Base-by-base conservation (phyloP, 2,888 invertebrate species). In the Drosophila emarginata region DNA sequence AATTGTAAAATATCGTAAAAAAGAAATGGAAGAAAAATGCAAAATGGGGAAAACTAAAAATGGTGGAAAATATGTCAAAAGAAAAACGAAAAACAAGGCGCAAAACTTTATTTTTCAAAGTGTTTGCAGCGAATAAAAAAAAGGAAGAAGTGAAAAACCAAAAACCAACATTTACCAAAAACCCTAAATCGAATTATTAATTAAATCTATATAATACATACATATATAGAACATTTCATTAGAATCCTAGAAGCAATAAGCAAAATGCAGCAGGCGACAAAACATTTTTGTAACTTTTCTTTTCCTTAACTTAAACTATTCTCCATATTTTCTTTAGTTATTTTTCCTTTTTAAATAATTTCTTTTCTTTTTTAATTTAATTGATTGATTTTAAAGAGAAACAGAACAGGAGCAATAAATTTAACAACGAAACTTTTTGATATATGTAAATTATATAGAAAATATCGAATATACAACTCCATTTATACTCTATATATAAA, bases 51-150 rank as follows among this genome's bases (percentile, higher is more conserved):
- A 39, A 50, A 28, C 28, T 6, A 14, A 56, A 68, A 50, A 54
- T n/a, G 37, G 60, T 57, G 54, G 51, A 67, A 28, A 28, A 28
- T 6, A 28, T 23, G 23, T 23, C 23, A 28, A 28, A 28, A 28
- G 6, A 28, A 28, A 28, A 28, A 68, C 54, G n/a, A n/a, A 3
- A 52, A 69, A 52, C 68, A 66, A 67, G n/a, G 67, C 7, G 77
- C 83, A 76, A 85, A 67, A 79, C 82, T 83, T 82, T 87, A 87
- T 82, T 87, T 82, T 84, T 80, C 73, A 82, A 82, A 87, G 81
- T 82, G 60, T 84, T 82, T 84, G 82, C 82, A 64, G 64, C 77
- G 73, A 77, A 71, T 80, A 68, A 61, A 58, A 18, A 40, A 18
- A n/a, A 40, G n/a, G 61, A 65, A 60, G 66, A 18, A 21, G 14